phyloP scores from a whole-genome alignment of 2,113 vertebrate genomes.

The Plectropomus leopardus region DNA sequence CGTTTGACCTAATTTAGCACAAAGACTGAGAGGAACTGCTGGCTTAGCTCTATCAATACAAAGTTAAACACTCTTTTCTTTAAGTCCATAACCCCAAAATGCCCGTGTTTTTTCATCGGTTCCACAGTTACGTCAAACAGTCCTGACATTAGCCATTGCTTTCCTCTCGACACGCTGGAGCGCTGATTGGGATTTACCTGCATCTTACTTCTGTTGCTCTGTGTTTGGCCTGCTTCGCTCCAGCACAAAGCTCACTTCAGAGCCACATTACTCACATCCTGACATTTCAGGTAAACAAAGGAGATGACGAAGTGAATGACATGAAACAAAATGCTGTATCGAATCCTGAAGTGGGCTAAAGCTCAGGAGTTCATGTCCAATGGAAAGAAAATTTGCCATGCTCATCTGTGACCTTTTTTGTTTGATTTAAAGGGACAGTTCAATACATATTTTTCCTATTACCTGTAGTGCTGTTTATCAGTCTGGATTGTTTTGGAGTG shows the following conservation, averaged over 20 bases:
- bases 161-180: neutral
- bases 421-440: neutral
- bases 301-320: slow-evolving; percentile 6
- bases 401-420: neutral
- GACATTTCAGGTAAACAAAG: slow-evolving; percentile 15
- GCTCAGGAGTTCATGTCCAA: neutral
- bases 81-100: neutral
- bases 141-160: neutral
- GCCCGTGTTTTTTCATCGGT: neutral
- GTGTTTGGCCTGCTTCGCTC: neutral
- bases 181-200: slow-evolving; percentile 11
- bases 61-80: neutral
- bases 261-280: slow-evolving; percentile 8
- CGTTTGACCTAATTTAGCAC: neutral
- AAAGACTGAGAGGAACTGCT: neutral
- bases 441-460: no score
- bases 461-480: no score
- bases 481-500: no score
- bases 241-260: neutral
- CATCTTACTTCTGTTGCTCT: neutral
- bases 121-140: neutral
- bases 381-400: neutral
- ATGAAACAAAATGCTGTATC: neutral
- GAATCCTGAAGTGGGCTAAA: neutral
- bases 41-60: neutral